Evolutionary conservation across 2,797 vertebrate genomes (phyloP), one percentile per base, ranked within the genome.

Genomic region (Spondyliosoma cantharus): DNA sequence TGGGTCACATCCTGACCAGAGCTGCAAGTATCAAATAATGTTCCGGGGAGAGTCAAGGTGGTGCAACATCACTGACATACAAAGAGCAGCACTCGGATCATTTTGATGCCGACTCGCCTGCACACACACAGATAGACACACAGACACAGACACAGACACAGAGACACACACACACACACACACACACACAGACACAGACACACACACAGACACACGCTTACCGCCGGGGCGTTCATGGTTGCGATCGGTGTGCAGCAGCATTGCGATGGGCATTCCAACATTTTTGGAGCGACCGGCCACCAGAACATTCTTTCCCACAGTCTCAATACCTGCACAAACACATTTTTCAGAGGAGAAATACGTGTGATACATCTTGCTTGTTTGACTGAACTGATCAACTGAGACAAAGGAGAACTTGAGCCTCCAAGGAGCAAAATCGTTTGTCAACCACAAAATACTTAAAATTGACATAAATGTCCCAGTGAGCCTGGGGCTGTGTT

Each of bases 211-310:
- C 5, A 56, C n/a, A 57, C 56, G 73, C 95, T 91, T 92, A 97
- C 97, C 97, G 79, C 97, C 97, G 0, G 97, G 96, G 6, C 96
- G 95, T 81, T 97, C 95, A 0, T 98, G 97, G 37, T 91, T 94
- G 62, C 96, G 95, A 71, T 98, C 97, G 0, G 95, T 96, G 86
- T 97, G 97, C 54, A 98, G 87, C 81, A 98, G 93, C 96, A 97
- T 97, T 25, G 97, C 96, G 14, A 98, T 97, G 7, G 97, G 97
- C 96, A 99, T 96, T 76, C 97, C 97, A 60, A 98, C 96, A 59
- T 98, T 97, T 94, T 98, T 98, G 27, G 97, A 98, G 86, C 97
- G 95, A 80, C 97, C 97, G 16, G 94, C 96, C 5, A 98, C 96
- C 65, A 98, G 92, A 74, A 98, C 97, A 60, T 98, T 97, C 93